Conservation (phyloP, 1,140 invertebrate genomes). For the Cydia fagiglandana region DNA sequence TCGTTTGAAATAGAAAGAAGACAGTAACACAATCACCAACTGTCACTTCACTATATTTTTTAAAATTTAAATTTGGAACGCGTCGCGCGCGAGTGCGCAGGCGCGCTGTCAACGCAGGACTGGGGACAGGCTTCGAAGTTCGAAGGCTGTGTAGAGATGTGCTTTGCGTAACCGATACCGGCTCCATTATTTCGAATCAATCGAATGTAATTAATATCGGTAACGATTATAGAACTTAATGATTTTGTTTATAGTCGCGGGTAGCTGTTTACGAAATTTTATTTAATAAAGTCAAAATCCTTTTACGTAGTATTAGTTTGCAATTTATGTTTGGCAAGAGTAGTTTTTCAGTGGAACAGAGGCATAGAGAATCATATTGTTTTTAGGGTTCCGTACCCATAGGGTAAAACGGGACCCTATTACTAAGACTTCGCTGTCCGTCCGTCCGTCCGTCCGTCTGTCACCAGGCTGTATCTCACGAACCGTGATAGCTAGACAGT, state of each 20-base stretch:
- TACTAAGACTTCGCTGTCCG: too few relatives aligned
- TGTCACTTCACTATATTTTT: constrained; percentile 45
- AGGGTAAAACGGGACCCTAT: too few relatives aligned
- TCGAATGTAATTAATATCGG: constrained; percentile 2
- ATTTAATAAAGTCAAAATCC: neutral
- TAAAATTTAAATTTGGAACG: constrained; percentile 28
- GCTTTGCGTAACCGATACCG: constrained; percentile 52
- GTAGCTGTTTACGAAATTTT: neutral
- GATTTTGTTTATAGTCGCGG: neutral
- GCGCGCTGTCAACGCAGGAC: constrained; percentile 53
- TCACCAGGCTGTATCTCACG: too few relatives aligned
- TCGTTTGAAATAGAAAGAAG: constrained; percentile 55
- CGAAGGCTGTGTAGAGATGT: constrained; percentile 54
- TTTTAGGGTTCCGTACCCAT: too few relatives aligned
- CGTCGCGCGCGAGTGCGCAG: constrained; percentile 50
- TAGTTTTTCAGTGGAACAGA: too few relatives aligned
- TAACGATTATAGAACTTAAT: neutral
- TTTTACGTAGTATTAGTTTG: neutral
- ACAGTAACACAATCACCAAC: constrained; percentile 46
- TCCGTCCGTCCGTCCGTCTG: too few relatives aligned
- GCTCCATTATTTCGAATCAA: constrained; percentile 30
- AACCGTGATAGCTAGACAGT: too few relatives aligned
- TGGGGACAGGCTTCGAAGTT: constrained; percentile 44
- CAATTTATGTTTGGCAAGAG: neutral
- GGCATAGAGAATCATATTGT: too few relatives aligned